Evolutionary conservation across 2,888 invertebrate genomes (phyloP), one percentile per base, ranked within the genome.

Genomic region (Pardosa pseudoannulata): DNA sequence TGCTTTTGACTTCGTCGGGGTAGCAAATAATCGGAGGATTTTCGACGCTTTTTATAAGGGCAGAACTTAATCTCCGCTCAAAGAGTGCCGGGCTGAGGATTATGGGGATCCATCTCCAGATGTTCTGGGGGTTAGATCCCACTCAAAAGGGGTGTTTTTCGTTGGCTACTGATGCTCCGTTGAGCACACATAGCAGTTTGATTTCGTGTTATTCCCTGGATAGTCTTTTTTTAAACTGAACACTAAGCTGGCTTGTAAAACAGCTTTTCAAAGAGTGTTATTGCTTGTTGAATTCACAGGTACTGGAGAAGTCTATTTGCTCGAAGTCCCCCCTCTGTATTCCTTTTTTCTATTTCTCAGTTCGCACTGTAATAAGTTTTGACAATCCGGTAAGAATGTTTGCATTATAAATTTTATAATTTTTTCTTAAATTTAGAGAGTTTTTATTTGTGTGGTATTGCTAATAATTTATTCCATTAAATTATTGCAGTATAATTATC

Each of bases 1-100:
- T 32, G 19, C 64, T n/a, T 28, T 64, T 75, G 68, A 56, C 29
- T 78, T 50, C 50, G n/a, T 1, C 28, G 27, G 27, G 73, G 73
- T 36, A 23, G 9, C 27, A 50, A 78, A 78, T 78, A 78, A 78
- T 78, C 56, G 46, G 23, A 27, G 78, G 78, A 78, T 78, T 78
- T 50, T 70, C 68, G 36, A 28, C 78, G 78, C 78, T 78, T 75
- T 76, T 76, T 23, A 56, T 32, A 13, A 36, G n/a, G 2, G 36
- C 13, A 23, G 56, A 56, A 23, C 46, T 2, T 46, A 46, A 75
- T 65, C 76, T 68, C 67, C 1, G 27, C 31, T 65, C 72, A 72
- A 79, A 80, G 67, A 31, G 41, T 32, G 28, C 32, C 50, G 67
- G 67, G 73, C 32, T 28, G 65, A 23, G 80, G 80, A 80, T 80